Conservation (phyloP, 2,113 vertebrate species). For the Dromiciops gliroides region DNA sequence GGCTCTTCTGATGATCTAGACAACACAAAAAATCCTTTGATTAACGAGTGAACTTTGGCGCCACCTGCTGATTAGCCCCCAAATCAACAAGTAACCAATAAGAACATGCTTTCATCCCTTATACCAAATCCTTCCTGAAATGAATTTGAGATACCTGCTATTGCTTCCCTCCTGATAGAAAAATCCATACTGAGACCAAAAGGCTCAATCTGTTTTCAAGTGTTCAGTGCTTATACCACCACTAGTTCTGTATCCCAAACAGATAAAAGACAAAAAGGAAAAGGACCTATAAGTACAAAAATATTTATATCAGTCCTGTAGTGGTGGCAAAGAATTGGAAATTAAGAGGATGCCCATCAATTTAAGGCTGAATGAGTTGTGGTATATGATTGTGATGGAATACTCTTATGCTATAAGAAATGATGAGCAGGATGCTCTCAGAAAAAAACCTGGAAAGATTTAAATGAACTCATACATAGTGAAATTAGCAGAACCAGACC, state of each 20-base stretch:
- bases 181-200: neutral
- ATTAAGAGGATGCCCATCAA: neutral
- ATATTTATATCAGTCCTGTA: neutral
- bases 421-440: neutral
- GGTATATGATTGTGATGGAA: no score
- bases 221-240: neutral
- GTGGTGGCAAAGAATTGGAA: neutral
- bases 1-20: neutral
- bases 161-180: neutral
- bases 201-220: neutral
- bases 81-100: neutral
- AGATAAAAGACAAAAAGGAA: neutral
- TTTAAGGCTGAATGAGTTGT: neutral
- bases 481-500: neutral
- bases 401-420: neutral
- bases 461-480: neutral
- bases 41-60: conserved; percentile 65
- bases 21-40: neutral
- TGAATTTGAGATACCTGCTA: neutral
- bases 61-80: conserved; percentile 61
- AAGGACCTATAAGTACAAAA: neutral
- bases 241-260: neutral
- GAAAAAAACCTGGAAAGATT: neutral
- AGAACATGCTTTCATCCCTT: neutral
- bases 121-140: neutral